These are phyloP conservation scores for Fistularia commersonii DNA, from an alignment of 2,797 vertebrate species.

Conservation along the genomic window DNA sequence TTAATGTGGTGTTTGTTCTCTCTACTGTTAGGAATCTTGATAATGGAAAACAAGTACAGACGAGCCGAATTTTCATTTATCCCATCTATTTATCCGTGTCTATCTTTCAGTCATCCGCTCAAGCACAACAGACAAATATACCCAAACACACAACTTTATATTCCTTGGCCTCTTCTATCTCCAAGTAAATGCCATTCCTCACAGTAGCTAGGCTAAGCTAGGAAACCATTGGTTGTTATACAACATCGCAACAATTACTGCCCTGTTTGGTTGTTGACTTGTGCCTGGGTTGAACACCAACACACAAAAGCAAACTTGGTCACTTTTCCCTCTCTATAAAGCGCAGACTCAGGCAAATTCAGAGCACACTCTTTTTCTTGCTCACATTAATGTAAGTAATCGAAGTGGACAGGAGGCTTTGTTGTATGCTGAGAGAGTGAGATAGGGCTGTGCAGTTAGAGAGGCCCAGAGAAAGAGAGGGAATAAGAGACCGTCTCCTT, in stretches of 20 bases:
- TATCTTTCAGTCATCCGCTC: slow-evolving; percentile 15
- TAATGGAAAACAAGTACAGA: slow-evolving; percentile 67
- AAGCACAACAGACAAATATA: slow-evolving; percentile 10
- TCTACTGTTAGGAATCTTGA: slow-evolving; percentile 50
- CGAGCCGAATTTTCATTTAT: slow-evolving; percentile 41
- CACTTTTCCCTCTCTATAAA: slow-evolving; percentile 22
- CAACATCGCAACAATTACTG: slow-evolving; percentile 57
- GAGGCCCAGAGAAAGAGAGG: background rate
- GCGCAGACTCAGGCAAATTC: slow-evolving; percentile 32
- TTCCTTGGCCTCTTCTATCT: slow-evolving; percentile 7
- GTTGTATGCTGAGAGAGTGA: slow-evolving; percentile 52
- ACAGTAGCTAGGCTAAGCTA: slow-evolving; percentile 41
- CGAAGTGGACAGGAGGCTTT: slow-evolving; percentile 71
- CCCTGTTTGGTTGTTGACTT: slow-evolving; percentile 65
- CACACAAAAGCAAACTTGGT: slow-evolving; percentile 16
- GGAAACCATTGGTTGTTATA: slow-evolving; percentile 58
- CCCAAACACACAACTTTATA: slow-evolving; percentile 6
- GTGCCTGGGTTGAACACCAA: slow-evolving; percentile 35
- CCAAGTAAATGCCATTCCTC: slow-evolving; percentile 14
- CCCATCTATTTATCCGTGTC: slow-evolving; percentile 33
- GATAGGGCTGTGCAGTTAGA: slow-evolving; percentile 4
- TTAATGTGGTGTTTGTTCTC: slow-evolving; percentile 65
- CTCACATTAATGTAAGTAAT: slow-evolving; percentile 75
- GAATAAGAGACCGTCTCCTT: slow-evolving; percentile 56
- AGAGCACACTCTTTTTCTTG: slow-evolving; percentile 63